Conservation (phyloP, 1,140 invertebrate species). For the Charaxes varanes region DNA sequence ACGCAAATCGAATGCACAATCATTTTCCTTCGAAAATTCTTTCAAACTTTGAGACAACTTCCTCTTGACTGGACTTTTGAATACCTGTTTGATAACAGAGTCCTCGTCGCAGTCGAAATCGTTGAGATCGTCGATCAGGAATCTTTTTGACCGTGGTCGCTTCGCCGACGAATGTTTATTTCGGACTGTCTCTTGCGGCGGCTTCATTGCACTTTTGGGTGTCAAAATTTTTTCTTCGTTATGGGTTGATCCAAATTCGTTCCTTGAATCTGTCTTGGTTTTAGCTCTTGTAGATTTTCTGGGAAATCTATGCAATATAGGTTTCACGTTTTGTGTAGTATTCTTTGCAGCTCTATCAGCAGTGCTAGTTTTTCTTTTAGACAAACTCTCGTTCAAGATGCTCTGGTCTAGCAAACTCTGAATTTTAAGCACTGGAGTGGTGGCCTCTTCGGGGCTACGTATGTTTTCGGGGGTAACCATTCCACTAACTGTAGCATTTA, state of each 20-base stretch:
- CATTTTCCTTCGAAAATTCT: constrained; percentile 45
- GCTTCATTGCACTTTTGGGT: constrained; percentile 52
- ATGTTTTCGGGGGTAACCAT: constrained; percentile 41
- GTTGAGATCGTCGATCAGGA: constrained; percentile 61
- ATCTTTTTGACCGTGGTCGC: constrained; percentile 58
- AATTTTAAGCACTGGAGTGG: constrained; percentile 49
- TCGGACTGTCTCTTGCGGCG: constrained; percentile 55
- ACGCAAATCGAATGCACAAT: too few relatives aligned
- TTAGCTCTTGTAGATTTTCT: constrained; percentile 20
- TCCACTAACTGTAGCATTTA: constrained; percentile 27
- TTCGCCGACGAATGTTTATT: constrained; percentile 70
- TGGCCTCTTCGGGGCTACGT: constrained; percentile 34
- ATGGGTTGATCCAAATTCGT: neutral
- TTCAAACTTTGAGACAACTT: constrained; percentile 67
- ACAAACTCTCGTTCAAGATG: constrained; percentile 27
- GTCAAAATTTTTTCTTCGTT: constrained; percentile 41
- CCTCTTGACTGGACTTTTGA: constrained; percentile 67
- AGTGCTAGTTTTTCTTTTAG: constrained; percentile 2
- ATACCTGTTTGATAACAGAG: constrained; percentile 63
- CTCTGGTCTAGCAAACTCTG: constrained; percentile 38
- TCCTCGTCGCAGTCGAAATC: too few relatives aligned
- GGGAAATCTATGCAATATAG: constrained; percentile 24
- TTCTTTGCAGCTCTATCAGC: too few relatives aligned
- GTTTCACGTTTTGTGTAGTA: constrained; percentile 44
- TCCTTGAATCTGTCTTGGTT: constrained; percentile 12